These are phyloP conservation scores for Lasius platythorax DNA, from an alignment of 2,888 invertebrate species.

Conservation along the genomic window DNA sequence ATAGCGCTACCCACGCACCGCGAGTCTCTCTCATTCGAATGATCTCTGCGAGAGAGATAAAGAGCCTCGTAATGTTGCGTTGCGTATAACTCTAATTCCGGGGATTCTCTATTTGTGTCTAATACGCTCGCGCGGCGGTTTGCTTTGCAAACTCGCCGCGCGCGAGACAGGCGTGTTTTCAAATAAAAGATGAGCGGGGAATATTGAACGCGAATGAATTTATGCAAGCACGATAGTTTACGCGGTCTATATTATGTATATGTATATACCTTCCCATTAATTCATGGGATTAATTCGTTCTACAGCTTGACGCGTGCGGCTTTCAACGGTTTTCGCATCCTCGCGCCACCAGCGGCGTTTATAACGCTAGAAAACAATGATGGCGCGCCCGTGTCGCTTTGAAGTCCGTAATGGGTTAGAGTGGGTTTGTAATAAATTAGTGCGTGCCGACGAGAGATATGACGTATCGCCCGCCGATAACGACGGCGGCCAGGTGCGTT, in stretches of 20 bases:
- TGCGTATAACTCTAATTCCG: not conserved
- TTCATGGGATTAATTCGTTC: constrained; percentile 47
- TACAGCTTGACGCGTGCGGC: constrained; percentile 48
- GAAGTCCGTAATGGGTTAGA: constrained; percentile 57
- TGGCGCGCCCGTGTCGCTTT: constrained; percentile 57
- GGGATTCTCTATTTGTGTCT: not conserved
- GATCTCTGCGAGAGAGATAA: constrained; percentile 11
- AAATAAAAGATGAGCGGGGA: not conserved
- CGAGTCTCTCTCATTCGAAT: not conserved
- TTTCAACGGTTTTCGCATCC: constrained; percentile 49
- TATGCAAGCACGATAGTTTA: not conserved
- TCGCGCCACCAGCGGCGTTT: constrained; percentile 35
- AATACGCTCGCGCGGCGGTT: not conserved
- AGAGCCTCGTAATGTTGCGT: not conserved
- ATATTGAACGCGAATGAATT: constrained; percentile 12
- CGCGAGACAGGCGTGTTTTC: not conserved
- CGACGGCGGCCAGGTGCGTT: constrained; percentile 24
- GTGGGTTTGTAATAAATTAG: constrained; percentile 66
- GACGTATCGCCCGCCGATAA: constrained; percentile 30
- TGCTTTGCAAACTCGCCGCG: not conserved
- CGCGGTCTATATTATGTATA: constrained; percentile 3
- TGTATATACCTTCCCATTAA: constrained; percentile 31
- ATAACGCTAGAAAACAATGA: constrained; percentile 58
- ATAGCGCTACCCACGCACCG: constrained; percentile 57
- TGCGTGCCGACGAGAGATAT: constrained; percentile 58